These are phyloP conservation scores for Anastrepha ludens DNA, from an alignment of 1,140 invertebrate genomes.

Conservation along the genomic window DNA sequence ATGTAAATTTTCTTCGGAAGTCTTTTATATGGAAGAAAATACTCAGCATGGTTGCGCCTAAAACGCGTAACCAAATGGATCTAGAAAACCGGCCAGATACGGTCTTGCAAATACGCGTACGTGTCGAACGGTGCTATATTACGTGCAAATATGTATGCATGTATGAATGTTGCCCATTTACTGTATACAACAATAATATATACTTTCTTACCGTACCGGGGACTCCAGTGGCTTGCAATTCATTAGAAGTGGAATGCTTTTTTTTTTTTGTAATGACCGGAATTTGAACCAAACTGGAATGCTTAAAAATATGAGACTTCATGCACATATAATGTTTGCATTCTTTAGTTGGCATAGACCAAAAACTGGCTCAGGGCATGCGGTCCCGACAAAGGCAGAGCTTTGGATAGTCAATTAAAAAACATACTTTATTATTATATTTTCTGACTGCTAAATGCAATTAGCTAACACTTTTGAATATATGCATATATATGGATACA, in stretches of 20 bases:
- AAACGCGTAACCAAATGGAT: too few relatives aligned
- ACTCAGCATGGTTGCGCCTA: too few relatives aligned
- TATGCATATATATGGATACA: not conserved
- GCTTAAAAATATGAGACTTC: not conserved
- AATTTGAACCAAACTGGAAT: constrained; percentile 19
- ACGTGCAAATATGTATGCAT: too few relatives aligned
- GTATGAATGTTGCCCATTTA: not conserved
- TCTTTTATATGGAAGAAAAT: too few relatives aligned
- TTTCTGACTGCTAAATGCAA: not conserved
- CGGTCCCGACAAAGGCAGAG: not conserved
- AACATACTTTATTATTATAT: constrained; percentile 34
- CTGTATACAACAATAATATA: not conserved
- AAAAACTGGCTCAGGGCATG: not conserved
- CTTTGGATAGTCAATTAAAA: not conserved
- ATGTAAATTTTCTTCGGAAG: too few relatives aligned
- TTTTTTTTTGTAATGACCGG: not conserved
- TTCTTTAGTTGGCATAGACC: not conserved
- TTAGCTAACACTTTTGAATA: not conserved
- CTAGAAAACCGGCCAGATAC: too few relatives aligned
- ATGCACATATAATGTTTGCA: constrained; percentile 26
- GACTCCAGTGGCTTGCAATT: not conserved
- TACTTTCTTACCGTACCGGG: not conserved
- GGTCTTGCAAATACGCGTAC: too few relatives aligned
- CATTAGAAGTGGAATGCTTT: not conserved
- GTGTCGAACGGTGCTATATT: too few relatives aligned